Conservation (phyloP, 2,888 invertebrate species). For the Stenotaenia linearis region DNA sequence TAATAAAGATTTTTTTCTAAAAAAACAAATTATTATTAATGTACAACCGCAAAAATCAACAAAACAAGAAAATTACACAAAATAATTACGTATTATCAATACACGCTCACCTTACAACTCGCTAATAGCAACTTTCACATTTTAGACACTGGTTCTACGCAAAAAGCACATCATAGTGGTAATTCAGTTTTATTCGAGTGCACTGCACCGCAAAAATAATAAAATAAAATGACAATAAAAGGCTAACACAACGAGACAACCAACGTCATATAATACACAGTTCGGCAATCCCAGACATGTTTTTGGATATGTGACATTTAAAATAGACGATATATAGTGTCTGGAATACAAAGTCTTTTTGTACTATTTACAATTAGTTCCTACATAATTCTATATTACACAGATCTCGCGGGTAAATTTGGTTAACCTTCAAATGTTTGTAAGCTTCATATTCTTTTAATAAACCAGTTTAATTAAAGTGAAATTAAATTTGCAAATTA, state of each 20-base stretch:
- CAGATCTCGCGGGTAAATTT: background rate
- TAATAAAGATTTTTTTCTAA: slow-evolving; percentile 41
- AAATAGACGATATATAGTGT: background rate
- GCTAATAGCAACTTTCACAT: background rate
- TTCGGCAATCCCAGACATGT: background rate
- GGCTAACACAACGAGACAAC: background rate
- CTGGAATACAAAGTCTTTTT: background rate
- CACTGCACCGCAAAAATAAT: slow-evolving; percentile 6
- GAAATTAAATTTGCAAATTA: background rate
- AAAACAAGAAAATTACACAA: background rate
- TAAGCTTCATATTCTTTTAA: no score
- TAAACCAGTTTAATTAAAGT: no score
- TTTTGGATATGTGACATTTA: background rate
- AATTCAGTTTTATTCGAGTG: background rate
- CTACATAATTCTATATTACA: background rate
- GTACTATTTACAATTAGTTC: background rate
- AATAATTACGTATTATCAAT: background rate
- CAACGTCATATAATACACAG: background rate
- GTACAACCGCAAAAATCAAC: slow-evolving; percentile 2
- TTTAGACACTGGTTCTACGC: background rate
- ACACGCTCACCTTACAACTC: background rate
- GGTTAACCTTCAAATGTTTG: background rate
- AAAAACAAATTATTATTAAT: slow-evolving; percentile 23
- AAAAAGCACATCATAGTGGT: background rate
- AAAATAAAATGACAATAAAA: background rate